phyloP scores from a whole-genome alignment of 2,113 vertebrate genomes.

The Shinisaurus crocodilurus region DNA sequence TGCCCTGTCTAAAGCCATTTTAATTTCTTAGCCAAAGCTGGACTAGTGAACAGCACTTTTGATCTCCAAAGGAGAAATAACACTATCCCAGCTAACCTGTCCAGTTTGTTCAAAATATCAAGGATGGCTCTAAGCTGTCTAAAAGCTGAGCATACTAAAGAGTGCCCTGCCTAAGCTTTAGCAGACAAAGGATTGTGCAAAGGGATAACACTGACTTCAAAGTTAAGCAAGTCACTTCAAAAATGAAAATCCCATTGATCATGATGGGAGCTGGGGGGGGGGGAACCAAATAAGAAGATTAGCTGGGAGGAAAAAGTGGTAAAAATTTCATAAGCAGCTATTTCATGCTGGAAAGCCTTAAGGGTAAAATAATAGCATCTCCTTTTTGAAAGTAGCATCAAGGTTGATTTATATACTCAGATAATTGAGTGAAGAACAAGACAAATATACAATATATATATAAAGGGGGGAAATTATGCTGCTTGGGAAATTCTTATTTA shows the following conservation, averaged over 20 bases:
- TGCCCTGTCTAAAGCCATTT: slow-evolving; percentile 28
- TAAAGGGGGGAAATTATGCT: background rate
- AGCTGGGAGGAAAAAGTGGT: background rate
- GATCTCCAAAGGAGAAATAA: slow-evolving; percentile 38
- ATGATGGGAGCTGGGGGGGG: slow-evolving; percentile 24
- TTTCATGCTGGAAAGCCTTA: slow-evolving; percentile 42
- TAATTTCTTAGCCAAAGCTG: slow-evolving; percentile 22
- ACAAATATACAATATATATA: slow-evolving; percentile 13
- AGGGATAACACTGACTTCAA: slow-evolving; percentile 65
- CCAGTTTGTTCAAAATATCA: slow-evolving; percentile 19
- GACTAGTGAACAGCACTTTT: slow-evolving; percentile 7
- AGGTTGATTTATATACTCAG: slow-evolving; percentile 22
- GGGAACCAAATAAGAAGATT: slow-evolving; percentile 61
- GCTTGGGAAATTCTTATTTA: slow-evolving; percentile 12
- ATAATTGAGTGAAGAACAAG: background rate
- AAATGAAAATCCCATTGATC: slow-evolving; percentile 62
- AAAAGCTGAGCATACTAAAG: slow-evolving; percentile 32
- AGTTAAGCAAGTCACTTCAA: slow-evolving; percentile 57
- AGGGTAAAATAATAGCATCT: slow-evolving; percentile 29
- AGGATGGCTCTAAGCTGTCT: slow-evolving; percentile 30
- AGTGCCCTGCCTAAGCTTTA: slow-evolving; percentile 32
- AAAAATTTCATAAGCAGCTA: slow-evolving; percentile 38
- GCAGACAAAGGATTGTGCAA: slow-evolving; percentile 44
- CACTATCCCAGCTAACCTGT: slow-evolving; percentile 3
- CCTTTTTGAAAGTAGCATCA: background rate